Percentiles rank a stretch among this genome's conserved stretches.
phyloP scores from a whole-genome alignment of 2,888 invertebrate species.

The Liodrosophila aerea region DNA sequence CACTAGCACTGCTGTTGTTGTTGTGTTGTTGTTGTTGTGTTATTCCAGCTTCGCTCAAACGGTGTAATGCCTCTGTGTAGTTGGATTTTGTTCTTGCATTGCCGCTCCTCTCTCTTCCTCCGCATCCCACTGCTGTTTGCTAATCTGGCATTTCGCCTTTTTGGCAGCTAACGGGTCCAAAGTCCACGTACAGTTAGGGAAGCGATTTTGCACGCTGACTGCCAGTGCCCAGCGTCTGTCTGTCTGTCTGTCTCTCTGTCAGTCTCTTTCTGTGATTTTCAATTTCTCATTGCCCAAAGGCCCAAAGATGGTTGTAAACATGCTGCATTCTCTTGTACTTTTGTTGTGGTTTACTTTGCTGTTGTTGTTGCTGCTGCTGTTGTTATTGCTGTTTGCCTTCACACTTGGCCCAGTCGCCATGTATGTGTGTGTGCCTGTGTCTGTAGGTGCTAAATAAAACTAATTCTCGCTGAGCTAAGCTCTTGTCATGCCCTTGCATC shows the following conservation, averaged over 20 bases:
- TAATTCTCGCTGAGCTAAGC: constrained; percentile 33
- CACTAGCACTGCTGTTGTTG: neutral
- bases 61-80: constrained; percentile 33
- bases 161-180: constrained; percentile 58
- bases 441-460: constrained; percentile 47
- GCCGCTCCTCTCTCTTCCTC: neutral
- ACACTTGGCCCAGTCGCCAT: constrained; percentile 44
- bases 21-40: neutral
- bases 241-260: no score
- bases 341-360: constrained; percentile 8
- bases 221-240: no score
- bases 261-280: constrained; percentile 20
- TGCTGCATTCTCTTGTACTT: constrained; percentile 29
- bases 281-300: constrained; percentile 25
- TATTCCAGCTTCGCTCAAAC: constrained; percentile 41
- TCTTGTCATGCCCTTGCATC: constrained; percentile 18
- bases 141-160: constrained; percentile 24
- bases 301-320: constrained; percentile 8
- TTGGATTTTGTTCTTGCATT: constrained; percentile 36
- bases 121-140: neutral
- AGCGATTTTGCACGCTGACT: constrained; percentile 30
- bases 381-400: constrained; percentile 50
- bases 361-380: constrained; percentile 17
- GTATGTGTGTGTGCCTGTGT: neutral
- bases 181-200: constrained; percentile 52